Base-by-base conservation (phyloP, 1,140 invertebrate species). In the Ruditapes philippinarum region DNA sequence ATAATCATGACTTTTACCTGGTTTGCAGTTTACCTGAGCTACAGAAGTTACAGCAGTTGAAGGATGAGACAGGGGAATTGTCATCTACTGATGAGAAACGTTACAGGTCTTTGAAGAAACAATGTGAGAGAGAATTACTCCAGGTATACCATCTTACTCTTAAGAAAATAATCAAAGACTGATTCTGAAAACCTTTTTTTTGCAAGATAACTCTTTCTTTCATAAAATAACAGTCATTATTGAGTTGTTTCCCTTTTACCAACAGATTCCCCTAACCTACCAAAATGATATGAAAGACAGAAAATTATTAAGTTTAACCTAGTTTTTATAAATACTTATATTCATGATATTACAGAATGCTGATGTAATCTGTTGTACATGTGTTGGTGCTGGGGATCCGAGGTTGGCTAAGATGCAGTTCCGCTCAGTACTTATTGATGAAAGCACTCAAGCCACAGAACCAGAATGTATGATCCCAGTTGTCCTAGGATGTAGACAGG, bases 401-500 rank as follows among this genome's bases (percentile, higher is more conserved):
- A 96, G 99, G 33, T 95, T 99, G 2, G 97, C 97, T 5, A 97
- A 98, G 42, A 97, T 99, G 90, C 98, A 99, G 92, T 99, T 99
- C 96, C 98, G 99, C 91, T 99, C 98, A 9, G 99, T 99, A 85
- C 97, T 99, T 0, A 99, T 99, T 89, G 99, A 99, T 95, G 99
- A 99, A 95, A 99, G 98, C 91, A 96, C 96, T 54, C 98, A 99
- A 96, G 98, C 98, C 0, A 99, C 99, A 3, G 99, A 99, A 95
- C 99, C 99, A 0, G 99, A 99, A 93, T 99, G 99, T 94, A 99
- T 99, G 98, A 99, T 99, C 7, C 99, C 99, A 0, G 99, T 99
- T 0, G 98, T 99, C 0, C 96, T 99, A 1, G 99, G 99, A n/a
- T 99, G 99, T 12, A 98, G 99, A 94, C 97, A 97, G 95, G 96